These are phyloP conservation scores for Forbesichthys agassizii DNA, from an alignment of 2,113 vertebrate genomes.

Conservation along the genomic window DNA sequence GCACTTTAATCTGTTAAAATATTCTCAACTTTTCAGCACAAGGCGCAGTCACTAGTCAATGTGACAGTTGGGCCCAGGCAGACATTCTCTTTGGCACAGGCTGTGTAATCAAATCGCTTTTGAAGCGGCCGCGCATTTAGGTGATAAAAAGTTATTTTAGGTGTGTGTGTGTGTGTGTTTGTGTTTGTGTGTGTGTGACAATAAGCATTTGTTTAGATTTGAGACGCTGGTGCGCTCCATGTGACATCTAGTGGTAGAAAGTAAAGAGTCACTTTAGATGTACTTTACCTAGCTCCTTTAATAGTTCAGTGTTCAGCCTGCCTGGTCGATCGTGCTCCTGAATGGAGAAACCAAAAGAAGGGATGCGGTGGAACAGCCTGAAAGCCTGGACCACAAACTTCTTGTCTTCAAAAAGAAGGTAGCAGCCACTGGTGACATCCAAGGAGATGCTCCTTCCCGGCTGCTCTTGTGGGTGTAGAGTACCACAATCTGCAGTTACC, in stretches of 20 bases:
- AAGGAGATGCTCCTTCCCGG: constrained; percentile 74
- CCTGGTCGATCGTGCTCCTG: constrained; percentile 84
- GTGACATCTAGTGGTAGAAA: background rate
- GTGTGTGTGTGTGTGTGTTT: no score
- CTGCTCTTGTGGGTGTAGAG: constrained; percentile 74
- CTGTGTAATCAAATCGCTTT: no score
- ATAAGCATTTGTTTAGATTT: no score
- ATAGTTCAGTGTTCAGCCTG: constrained; percentile 80
- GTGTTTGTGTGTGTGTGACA: background rate
- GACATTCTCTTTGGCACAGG: no score
- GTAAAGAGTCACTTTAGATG: background rate
- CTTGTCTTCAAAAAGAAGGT: constrained; percentile 81
- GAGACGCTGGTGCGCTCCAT: no score
- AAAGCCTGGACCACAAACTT: constrained; percentile 85
- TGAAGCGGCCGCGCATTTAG: no score
- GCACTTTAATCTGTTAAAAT: no score
- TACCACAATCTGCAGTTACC: constrained; percentile 26
- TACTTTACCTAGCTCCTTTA: constrained; percentile 84
- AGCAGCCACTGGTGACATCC: constrained; percentile 72
- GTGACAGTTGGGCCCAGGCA: no score
- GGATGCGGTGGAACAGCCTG: constrained; percentile 87
- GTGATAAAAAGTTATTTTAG: no score
- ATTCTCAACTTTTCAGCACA: no score
- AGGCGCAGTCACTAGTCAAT: no score
- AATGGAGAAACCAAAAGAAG: constrained; percentile 90